These are phyloP conservation scores for Telmatochromis sp. DNA, from an alignment of 2,113 vertebrate genomes.

Conservation along the genomic window DNA sequence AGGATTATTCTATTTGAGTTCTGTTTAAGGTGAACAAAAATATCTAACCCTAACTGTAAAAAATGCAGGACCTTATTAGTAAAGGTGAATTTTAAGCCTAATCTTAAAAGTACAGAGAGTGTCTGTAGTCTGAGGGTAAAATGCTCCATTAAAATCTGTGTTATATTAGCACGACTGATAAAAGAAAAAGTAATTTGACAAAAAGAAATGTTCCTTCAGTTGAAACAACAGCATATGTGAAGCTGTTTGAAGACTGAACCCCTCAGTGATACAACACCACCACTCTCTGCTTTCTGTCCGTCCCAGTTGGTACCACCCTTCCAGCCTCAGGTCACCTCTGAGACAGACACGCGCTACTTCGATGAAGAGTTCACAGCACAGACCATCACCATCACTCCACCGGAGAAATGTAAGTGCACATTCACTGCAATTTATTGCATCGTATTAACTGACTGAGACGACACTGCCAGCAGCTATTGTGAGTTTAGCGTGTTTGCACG, in stretches of 20 bases:
- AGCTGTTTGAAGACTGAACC: neutral
- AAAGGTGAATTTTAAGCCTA: neutral
- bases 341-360: constrained; percentile 76
- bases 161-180: neutral
- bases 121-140: neutral
- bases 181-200: neutral
- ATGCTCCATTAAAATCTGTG: neutral
- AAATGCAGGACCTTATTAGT: fast-evolving
- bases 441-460: neutral
- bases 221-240: neutral
- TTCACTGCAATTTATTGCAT: neutral
- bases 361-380: constrained; percentile 78
- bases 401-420: constrained; percentile 59
- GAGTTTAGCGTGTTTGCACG: neutral
- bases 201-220: neutral
- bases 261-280: neutral
- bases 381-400: constrained; percentile 78
- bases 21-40: neutral
- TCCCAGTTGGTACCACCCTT: constrained; percentile 69
- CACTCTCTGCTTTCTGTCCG: neutral
- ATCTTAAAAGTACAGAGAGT: neutral
- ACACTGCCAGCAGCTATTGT: neutral
- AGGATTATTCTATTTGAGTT: neutral
- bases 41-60: neutral
- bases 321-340: constrained; percentile 71